Percentiles rank a stretch among this genome's conserved stretches.
These are phyloP conservation scores for Pluvianellus socialis DNA, from an alignment of 2,113 vertebrate genomes.

Conservation along the genomic window DNA sequence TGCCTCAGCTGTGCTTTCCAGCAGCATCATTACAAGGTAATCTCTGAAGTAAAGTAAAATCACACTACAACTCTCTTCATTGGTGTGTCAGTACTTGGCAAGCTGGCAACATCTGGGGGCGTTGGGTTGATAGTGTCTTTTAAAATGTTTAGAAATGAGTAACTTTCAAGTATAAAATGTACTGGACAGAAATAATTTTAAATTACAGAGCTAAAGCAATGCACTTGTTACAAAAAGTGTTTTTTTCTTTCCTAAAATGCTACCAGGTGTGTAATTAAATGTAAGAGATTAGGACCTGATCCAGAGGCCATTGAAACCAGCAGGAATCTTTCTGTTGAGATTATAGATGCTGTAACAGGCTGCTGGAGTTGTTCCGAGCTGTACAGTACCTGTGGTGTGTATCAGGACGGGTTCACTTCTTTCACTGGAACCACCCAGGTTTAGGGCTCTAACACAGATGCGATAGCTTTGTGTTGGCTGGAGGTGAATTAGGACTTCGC, in stretches of 20 bases:
- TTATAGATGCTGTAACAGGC: neutral
- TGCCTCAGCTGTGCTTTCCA: neutral
- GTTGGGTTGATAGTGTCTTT: neutral
- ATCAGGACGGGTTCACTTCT: constrained; percentile 78
- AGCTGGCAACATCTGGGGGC: neutral
- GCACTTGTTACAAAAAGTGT: neutral
- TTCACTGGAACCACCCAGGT: constrained; percentile 87
- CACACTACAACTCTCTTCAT: neutral
- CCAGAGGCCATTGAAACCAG: neutral
- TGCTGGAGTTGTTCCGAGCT: neutral
- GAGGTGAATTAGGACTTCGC: constrained; percentile 89
- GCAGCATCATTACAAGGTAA: neutral
- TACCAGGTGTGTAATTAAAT: constrained; percentile 12
- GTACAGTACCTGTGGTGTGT: constrained; percentile 83
- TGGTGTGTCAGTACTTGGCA: neutral
- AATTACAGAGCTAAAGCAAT: neutral
- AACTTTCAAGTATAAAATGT: neutral
- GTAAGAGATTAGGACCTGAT: neutral
- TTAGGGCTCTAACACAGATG: constrained; percentile 85
- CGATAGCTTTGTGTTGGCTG: constrained; percentile 78
- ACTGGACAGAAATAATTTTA: neutral
- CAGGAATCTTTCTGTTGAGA: neutral
- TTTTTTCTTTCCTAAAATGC: neutral
- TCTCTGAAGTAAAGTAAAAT: neutral
- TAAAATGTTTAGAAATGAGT: neutral